Evolutionary conservation across 2,113 vertebrate genomes (phyloP).

Genomic region (Austrofundulus limnaeus): DNA sequence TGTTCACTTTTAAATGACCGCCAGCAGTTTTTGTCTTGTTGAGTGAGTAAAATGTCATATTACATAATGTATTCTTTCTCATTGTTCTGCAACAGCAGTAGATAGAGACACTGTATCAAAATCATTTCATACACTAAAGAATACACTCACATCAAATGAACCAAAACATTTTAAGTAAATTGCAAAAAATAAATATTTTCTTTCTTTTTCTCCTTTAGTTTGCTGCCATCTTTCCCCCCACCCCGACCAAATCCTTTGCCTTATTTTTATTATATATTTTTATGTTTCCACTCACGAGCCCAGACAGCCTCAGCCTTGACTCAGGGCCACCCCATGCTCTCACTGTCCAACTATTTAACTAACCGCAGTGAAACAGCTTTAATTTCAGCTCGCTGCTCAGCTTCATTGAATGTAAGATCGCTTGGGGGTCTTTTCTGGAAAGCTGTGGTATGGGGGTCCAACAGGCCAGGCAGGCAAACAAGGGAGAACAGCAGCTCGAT

Average conservation of each 20-base stretch:
- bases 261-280: constrained; percentile 9
- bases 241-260: constrained; percentile 29
- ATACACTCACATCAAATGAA: constrained; percentile 19
- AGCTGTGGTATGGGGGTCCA: constrained; percentile 64
- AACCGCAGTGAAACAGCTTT: constrained; percentile 77
- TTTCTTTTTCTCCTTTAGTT: constrained; percentile 49
- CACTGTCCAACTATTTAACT: constrained; percentile 79
- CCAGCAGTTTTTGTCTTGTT: constrained; percentile 25
- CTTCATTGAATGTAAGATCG: constrained; percentile 55
- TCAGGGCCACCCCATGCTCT: constrained; percentile 72
- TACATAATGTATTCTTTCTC: constrained; percentile 61
- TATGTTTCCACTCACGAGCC: constrained; percentile 69
- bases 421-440: constrained; percentile 77
- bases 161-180: constrained; percentile 65
- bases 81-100: constrained; percentile 18
- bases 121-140: constrained; percentile 20
- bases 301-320: constrained; percentile 76
- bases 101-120: constrained; percentile 36
- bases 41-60: constrained; percentile 47
- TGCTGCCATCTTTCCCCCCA: constrained; percentile 52
- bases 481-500: constrained; percentile 67
- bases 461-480: constrained; percentile 63
- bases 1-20: constrained; percentile 21
- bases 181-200: constrained; percentile 45
- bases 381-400: constrained; percentile 72